phyloP scores from a whole-genome alignment of 2,888 invertebrate genomes.

The Aproaerema taeniolella region DNA sequence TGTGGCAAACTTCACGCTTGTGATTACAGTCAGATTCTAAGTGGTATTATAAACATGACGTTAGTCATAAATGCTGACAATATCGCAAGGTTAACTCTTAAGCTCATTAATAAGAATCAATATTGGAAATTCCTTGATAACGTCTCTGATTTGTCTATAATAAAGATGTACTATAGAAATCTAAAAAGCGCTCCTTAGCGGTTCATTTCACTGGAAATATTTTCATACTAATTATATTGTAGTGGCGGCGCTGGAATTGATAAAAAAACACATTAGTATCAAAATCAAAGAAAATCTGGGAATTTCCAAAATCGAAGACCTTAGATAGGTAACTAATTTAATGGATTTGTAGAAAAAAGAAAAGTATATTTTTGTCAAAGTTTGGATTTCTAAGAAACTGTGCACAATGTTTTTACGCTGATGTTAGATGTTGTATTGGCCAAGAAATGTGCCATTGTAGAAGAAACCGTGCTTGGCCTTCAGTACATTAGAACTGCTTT shows the following conservation, averaged over 20 bases:
- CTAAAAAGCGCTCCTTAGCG: too few relatives aligned
- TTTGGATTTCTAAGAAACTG: constrained; percentile 38
- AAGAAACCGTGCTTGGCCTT: constrained; percentile 35
- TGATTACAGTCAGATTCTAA: constrained; percentile 9
- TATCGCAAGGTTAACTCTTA: constrained; percentile 42
- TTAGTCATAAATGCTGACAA: constrained; percentile 58
- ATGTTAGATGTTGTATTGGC: constrained; percentile 33
- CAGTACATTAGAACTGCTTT: too few relatives aligned
- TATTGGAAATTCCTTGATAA: constrained; percentile 29
- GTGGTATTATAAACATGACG: constrained; percentile 23
- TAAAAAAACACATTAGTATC: background rate
- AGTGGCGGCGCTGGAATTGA: too few relatives aligned
- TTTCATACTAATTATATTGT: too few relatives aligned
- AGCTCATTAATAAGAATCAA: constrained; percentile 2
- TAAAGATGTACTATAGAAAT: too few relatives aligned
- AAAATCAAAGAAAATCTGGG: constrained; percentile 16
- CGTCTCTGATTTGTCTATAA: too few relatives aligned
- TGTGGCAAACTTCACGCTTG: constrained; percentile 19
- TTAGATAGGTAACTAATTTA: constrained; percentile 65
- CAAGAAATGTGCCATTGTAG: constrained; percentile 39
- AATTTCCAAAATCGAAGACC: constrained; percentile 29
- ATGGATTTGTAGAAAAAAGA: constrained; percentile 51
- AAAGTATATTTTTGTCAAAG: constrained; percentile 63
- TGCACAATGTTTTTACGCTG: constrained; percentile 53
- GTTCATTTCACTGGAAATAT: too few relatives aligned